phyloP scores from a whole-genome alignment of 2,797 vertebrate genomes.

The Coilia nasus region DNA sequence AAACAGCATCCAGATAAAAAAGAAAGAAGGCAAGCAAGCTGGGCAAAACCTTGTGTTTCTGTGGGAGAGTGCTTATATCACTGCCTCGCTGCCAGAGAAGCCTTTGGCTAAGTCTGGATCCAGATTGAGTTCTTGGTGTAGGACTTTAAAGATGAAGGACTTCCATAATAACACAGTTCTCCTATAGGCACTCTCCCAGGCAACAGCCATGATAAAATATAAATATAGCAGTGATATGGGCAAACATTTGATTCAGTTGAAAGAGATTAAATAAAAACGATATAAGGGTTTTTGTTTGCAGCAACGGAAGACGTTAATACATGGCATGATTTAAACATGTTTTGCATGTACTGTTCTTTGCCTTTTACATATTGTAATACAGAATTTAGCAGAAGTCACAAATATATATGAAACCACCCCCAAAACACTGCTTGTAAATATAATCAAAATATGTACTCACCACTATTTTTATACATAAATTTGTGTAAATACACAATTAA shows the following conservation, averaged over 20 bases:
- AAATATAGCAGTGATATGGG: not conserved
- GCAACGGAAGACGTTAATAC: not conserved
- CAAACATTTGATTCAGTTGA: not conserved
- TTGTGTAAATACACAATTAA: too few relatives aligned
- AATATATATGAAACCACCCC: not conserved
- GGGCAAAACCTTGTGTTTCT: slow-evolving; percentile 19
- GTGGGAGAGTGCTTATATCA: slow-evolving; percentile 22
- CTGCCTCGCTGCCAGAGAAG: slow-evolving; percentile 13
- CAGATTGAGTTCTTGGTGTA: slow-evolving; percentile 22
- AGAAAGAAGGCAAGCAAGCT: not conserved
- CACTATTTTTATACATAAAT: not conserved
- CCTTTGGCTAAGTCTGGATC: slow-evolving; percentile 15
- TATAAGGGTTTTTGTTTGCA: not conserved
- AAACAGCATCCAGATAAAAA: slow-evolving; percentile 1
- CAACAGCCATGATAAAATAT: not conserved
- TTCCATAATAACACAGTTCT: slow-evolving; percentile 14
- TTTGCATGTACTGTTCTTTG: not conserved
- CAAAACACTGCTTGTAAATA: not conserved
- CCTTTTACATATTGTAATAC: not conserved
- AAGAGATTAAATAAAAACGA: not conserved
- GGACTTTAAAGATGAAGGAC: slow-evolving; percentile 20
- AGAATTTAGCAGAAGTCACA: not conserved
- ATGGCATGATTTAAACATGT: not conserved
- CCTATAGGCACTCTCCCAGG: slow-evolving; percentile 7
- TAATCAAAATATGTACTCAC: slow-evolving; percentile 23